phyloP scores from a whole-genome alignment of 2,113 vertebrate genomes.

The Cyprinus carpio region DNA sequence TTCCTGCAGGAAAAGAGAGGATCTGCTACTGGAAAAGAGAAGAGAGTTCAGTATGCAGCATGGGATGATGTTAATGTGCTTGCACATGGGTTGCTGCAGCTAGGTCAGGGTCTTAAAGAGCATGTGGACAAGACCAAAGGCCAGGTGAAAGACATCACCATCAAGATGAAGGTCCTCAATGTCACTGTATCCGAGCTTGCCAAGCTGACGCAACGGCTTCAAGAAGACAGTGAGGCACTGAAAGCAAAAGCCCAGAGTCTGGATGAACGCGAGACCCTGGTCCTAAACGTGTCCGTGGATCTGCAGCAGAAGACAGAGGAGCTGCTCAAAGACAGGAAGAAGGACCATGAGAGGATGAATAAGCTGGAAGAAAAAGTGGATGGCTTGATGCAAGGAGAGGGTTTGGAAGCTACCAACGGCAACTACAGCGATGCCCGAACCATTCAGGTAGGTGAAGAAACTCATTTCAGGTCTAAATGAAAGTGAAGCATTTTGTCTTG shows the following conservation, averaged over 20 bases:
- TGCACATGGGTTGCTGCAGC: slow-evolving; percentile 91
- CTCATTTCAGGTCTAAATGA: not conserved
- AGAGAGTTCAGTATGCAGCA: slow-evolving; percentile 79
- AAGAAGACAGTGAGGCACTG: slow-evolving; percentile 70
- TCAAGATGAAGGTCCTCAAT: slow-evolving; percentile 80
- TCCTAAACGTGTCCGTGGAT: slow-evolving; percentile 74
- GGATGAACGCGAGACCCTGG: slow-evolving; percentile 73
- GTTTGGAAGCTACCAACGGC: slow-evolving; percentile 33
- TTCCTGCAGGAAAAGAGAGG: slow-evolving; percentile 72
- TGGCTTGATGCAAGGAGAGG: slow-evolving; percentile 64
- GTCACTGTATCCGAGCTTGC: slow-evolving; percentile 75
- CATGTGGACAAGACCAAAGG: slow-evolving; percentile 88
- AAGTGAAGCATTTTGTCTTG: not conserved
- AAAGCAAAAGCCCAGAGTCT: slow-evolving; percentile 69
- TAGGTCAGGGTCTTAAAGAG: slow-evolving; percentile 91
- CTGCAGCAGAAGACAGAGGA: slow-evolving; percentile 75
- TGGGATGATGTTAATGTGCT: slow-evolving; percentile 94
- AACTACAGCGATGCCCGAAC: slow-evolving; percentile 66
- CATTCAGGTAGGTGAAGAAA: slow-evolving; percentile 69
- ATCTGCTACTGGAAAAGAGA: slow-evolving; percentile 69
- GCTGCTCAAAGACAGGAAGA: slow-evolving; percentile 74
- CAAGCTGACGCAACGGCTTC: slow-evolving; percentile 66
- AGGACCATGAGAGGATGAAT: slow-evolving; percentile 69
- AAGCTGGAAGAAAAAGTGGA: slow-evolving; percentile 77
- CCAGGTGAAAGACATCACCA: slow-evolving; percentile 81